Conservation (phyloP, 2,113 vertebrate species). For the Strix aluco region DNA sequence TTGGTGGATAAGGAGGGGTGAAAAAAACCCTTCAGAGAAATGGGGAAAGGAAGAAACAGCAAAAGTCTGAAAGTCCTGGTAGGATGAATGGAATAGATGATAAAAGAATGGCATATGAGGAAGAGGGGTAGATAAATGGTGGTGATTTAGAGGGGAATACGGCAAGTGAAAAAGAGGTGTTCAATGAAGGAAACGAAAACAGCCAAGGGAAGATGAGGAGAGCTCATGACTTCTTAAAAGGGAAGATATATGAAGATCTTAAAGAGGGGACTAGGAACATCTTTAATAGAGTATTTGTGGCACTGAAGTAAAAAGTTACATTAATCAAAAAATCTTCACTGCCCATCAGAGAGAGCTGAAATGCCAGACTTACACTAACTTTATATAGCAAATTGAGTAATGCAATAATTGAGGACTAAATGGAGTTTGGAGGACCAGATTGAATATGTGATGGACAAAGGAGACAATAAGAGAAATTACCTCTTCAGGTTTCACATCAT, state of each 20-base stretch:
- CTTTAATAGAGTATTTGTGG: background rate
- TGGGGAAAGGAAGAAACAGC: background rate
- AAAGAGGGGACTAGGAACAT: background rate
- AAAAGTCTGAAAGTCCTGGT: background rate
- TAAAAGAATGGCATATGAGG: background rate
- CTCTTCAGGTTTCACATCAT: background rate
- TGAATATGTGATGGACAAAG: accelerated
- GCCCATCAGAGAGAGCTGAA: background rate
- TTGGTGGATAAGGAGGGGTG: background rate
- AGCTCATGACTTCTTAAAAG: background rate
- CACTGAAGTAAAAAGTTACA: background rate
- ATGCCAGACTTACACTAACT: background rate
- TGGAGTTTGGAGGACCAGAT: background rate
- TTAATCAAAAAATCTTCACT: background rate
- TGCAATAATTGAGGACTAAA: background rate
- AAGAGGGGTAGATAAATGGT: background rate
- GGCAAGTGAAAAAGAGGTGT: background rate
- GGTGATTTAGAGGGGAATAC: background rate
- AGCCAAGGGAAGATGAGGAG: background rate
- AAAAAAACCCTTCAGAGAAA: background rate
- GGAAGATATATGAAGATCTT: background rate
- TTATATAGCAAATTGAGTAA: background rate
- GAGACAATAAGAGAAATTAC: background rate
- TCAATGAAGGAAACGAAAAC: background rate
- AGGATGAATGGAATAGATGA: background rate